phyloP scores from a whole-genome alignment of 2,888 invertebrate genomes.

The Hoplodrina blanda region DNA sequence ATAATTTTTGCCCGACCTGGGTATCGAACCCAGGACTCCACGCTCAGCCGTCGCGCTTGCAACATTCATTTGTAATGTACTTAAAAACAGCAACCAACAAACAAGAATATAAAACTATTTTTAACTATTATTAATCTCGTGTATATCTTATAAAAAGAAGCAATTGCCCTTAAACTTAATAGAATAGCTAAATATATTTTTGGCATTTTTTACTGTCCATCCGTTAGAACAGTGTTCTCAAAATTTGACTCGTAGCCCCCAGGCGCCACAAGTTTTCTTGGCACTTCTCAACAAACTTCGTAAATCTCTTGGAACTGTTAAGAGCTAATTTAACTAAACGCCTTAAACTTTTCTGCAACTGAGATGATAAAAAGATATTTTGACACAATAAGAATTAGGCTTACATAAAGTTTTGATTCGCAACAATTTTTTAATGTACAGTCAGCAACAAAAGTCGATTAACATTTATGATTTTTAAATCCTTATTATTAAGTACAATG shows the following conservation, averaged over 20 bases:
- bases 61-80: too few species aligned
- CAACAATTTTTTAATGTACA: not conserved
- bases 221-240: constrained; percentile 23
- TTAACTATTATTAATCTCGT: not conserved
- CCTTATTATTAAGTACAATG: too few species aligned
- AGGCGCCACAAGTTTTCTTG: constrained; percentile 20
- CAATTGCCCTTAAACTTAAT: constrained; percentile 1
- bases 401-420: not conserved
- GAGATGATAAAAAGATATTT: constrained; percentile 24
- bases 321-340: constrained; percentile 38
- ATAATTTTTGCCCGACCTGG: too few species aligned
- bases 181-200: not conserved
- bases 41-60: too few species aligned
- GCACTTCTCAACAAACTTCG: constrained; percentile 19
- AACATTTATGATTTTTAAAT: too few species aligned
- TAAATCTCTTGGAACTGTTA: constrained; percentile 29
- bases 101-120: too few species aligned
- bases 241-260: constrained; percentile 29
- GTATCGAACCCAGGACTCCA: too few species aligned
- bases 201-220: constrained; percentile 21
- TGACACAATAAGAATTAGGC: constrained; percentile 2
- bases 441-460: too few species aligned
- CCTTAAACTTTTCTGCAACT: constrained; percentile 16
- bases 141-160: not conserved
- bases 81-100: too few species aligned